phyloP scores from a whole-genome alignment of 2,888 invertebrate species.

The Melipona bicolor region DNA sequence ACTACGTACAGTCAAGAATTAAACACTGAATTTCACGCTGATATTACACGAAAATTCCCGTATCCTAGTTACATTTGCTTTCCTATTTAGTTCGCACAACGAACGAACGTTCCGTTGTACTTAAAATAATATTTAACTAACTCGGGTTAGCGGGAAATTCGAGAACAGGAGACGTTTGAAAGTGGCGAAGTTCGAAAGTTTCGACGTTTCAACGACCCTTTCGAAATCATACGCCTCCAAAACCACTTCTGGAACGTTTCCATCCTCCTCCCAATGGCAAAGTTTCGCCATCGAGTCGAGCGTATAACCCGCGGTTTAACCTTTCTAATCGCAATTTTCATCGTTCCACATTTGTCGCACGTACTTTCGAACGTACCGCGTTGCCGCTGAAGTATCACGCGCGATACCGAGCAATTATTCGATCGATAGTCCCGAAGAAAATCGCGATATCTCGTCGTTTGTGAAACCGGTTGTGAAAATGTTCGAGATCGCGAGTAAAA shows the following conservation, averaged over 20 bases:
- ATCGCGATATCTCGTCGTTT: background rate
- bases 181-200: background rate
- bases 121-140: background rate
- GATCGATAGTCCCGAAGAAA: conserved; percentile 14
- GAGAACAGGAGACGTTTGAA: background rate
- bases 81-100: background rate
- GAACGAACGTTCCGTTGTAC: background rate
- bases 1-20: no score
- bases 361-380: conserved; percentile 5
- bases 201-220: background rate
- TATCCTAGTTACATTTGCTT: background rate
- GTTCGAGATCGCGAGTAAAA: background rate
- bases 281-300: background rate
- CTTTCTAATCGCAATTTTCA: conserved; percentile 27
- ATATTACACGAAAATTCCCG: no score
- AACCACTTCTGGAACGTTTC: no score
- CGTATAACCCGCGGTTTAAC: background rate
- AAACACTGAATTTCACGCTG: no score
- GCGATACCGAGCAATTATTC: conserved; percentile 15
- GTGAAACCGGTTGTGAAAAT: background rate
- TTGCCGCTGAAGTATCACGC: conserved; percentile 3
- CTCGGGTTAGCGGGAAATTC: background rate
- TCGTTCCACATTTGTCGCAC: conserved; percentile 21
- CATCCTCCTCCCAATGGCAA: no score
- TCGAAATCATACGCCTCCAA: background rate